Percentiles rank a stretch among this genome's conserved stretches.
Conservation (phyloP, 1,140 invertebrate species). For the Cryptotermes secundus region DNA sequence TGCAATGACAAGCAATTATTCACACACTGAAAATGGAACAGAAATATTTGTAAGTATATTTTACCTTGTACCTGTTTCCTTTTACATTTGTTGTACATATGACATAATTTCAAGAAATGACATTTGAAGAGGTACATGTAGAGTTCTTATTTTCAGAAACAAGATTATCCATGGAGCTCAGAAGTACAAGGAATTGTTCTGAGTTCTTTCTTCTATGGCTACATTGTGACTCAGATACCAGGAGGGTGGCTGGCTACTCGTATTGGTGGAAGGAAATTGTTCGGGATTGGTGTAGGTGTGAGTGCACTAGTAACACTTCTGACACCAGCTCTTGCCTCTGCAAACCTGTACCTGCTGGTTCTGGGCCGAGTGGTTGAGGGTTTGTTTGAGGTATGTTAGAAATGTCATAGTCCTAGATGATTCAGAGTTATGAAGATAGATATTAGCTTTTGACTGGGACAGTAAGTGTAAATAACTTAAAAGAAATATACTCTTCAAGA, state of each 20-base stretch:
- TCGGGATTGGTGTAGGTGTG: constrained; percentile 49
- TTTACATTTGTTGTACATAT: too few relatives aligned
- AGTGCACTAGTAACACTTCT: constrained; percentile 58
- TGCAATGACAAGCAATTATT: constrained; percentile 48
- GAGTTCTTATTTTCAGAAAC: constrained; percentile 41
- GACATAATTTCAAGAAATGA: too few relatives aligned
- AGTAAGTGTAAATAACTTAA: too few relatives aligned
- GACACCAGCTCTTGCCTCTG: constrained; percentile 73
- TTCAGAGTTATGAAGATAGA: too few relatives aligned
- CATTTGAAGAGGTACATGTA: too few relatives aligned
- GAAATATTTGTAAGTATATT: constrained; percentile 29
- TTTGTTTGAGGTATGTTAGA: constrained; percentile 72
- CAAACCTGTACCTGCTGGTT: constrained; percentile 69
- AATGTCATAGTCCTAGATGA: too few relatives aligned
- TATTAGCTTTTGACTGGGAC: too few relatives aligned
- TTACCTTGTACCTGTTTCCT: too few relatives aligned
- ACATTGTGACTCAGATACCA: constrained; percentile 69
- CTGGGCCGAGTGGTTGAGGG: constrained; percentile 80
- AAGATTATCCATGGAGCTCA: constrained; percentile 56
- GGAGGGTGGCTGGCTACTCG: constrained; percentile 54
- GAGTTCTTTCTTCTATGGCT: constrained; percentile 74
- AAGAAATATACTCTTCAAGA: too few relatives aligned
- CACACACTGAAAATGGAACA: constrained; percentile 31
- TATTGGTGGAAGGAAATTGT: constrained; percentile 57
- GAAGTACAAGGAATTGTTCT: constrained; percentile 58